Conservation (phyloP, 2,888 invertebrate species). For the Chouioia cunea region DNA sequence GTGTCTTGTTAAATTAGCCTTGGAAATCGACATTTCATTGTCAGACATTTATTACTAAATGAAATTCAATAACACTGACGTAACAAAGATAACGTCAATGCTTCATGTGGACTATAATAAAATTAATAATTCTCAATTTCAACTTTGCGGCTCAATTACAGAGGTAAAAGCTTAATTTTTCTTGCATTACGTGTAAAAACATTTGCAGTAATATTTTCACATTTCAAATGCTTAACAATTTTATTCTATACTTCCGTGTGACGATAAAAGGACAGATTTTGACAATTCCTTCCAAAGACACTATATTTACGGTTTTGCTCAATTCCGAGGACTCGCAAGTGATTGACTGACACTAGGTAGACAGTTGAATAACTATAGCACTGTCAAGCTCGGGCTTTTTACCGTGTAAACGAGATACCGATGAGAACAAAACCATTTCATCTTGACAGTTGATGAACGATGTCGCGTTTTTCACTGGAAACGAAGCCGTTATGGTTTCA, state of each 20-base stretch:
- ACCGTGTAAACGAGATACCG: background rate
- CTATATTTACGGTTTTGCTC: background rate
- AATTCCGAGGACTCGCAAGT: constrained; percentile 12
- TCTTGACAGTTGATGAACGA: constrained; percentile 8
- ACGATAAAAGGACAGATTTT: too few species aligned
- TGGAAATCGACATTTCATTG: constrained; percentile 12
- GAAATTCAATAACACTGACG: background rate
- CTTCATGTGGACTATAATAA: too few species aligned
- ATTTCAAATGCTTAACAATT: background rate
- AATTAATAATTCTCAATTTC: too few species aligned
- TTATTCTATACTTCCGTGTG: constrained; percentile 9
- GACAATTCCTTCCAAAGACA: constrained; percentile 7
- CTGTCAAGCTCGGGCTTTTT: constrained; percentile 27
- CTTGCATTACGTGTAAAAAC: background rate
- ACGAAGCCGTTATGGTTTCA: too few species aligned
- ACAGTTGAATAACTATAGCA: constrained; percentile 24
- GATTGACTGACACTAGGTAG: constrained; percentile 25
- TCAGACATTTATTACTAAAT: constrained; percentile 6
- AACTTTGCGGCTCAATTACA: background rate
- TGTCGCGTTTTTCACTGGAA: too few species aligned
- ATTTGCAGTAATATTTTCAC: background rate
- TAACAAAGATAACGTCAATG: background rate
- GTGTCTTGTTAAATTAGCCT: background rate
- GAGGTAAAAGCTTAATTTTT: too few species aligned
- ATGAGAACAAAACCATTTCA: constrained; percentile 5